phyloP scores from a whole-genome alignment of 2,113 vertebrate species.

The Cyprinodon tularosa region DNA sequence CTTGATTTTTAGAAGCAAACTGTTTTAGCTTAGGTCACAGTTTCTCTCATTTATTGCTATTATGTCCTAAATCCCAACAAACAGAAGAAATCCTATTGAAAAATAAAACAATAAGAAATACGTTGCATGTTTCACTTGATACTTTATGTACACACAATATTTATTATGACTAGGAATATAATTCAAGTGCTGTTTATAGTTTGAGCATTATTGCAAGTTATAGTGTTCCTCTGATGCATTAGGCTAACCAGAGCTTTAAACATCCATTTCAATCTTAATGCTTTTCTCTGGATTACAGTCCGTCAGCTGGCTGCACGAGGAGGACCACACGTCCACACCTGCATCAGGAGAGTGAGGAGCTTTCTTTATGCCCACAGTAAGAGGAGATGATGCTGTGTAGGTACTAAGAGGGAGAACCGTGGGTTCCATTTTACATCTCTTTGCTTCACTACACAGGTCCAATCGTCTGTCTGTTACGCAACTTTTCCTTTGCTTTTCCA shows the following conservation, averaged over 20 bases:
- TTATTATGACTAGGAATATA: background rate
- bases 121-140: background rate
- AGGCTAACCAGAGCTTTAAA: background rate
- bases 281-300: background rate
- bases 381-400: slow-evolving; percentile 1
- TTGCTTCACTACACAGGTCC: background rate
- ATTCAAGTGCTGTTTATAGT: slow-evolving; percentile 8
- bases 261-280: slow-evolving; percentile 37
- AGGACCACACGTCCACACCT: background rate
- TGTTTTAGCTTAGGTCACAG: background rate
- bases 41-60: background rate
- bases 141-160: background rate
- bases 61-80: background rate
- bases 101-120: background rate
- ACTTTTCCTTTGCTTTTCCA: background rate
- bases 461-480: background rate
- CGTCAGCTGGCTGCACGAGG: slow-evolving; percentile 2
- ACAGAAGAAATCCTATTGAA: background rate
- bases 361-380: slow-evolving; percentile 32
- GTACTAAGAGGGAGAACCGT: background rate
- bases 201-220: slow-evolving; percentile 1
- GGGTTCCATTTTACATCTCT: slow-evolving; percentile 1
- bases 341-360: slow-evolving; percentile 26
- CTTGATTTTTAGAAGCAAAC: background rate
- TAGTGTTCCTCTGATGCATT: background rate